Conservation (phyloP, 2,113 vertebrate genomes). For the Climacteris rufus region DNA sequence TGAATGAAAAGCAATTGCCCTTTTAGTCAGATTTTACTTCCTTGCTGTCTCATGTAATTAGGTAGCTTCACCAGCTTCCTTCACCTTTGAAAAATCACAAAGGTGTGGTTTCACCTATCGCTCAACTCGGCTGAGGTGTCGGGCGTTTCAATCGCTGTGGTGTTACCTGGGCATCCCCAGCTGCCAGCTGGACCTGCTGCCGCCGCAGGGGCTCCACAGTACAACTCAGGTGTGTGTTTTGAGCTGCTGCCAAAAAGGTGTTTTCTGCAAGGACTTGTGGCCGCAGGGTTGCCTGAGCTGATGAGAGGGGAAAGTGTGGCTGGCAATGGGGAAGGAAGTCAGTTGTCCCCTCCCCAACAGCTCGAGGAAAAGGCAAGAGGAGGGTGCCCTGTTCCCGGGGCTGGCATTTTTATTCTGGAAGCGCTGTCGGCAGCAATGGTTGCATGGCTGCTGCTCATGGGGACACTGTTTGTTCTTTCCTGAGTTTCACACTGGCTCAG, state of each 20-base stretch:
- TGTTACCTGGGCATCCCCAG: not conserved
- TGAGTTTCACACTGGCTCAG: not conserved
- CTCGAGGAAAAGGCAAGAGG: not conserved
- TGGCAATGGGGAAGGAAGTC: not conserved
- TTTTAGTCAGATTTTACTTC: conserved; percentile 5
- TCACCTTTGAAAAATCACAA: not conserved
- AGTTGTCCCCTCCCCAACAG: not conserved
- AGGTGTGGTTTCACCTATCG: not conserved
- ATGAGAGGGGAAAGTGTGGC: not conserved
- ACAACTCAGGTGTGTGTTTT: not conserved
- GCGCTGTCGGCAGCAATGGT: not conserved
- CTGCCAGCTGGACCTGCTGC: not conserved
- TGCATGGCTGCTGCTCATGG: accelerated
- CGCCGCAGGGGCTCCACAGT: no score
- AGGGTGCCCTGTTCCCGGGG: not conserved
- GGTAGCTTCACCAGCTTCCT: not conserved
- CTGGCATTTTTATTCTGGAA: not conserved
- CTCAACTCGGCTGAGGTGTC: not conserved
- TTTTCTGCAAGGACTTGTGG: not conserved
- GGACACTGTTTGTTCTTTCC: not conserved
- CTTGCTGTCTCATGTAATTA: conserved; percentile 8
- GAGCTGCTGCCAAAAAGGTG: not conserved
- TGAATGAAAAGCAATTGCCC: conserved; percentile 8
- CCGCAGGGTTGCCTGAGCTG: not conserved
- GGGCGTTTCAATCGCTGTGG: not conserved